Evolutionary conservation across 1,140 invertebrate genomes (phyloP), one percentile per base, ranked within the genome.

Genomic region (Halotydeus destructor): DNA sequence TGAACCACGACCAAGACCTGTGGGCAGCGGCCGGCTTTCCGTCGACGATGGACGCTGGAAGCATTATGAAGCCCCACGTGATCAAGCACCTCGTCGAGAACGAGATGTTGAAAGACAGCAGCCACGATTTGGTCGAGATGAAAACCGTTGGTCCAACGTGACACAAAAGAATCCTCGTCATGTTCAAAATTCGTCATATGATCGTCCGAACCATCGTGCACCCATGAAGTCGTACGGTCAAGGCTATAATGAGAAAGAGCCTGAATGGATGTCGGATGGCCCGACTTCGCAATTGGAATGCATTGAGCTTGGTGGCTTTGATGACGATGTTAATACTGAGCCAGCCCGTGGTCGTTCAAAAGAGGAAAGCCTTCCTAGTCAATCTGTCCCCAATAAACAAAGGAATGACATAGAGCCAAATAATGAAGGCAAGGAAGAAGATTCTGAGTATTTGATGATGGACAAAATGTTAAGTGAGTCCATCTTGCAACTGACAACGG

Each of bases 271-370:
- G 54, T 79, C 75, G 54, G 76, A 71, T 36, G 84, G 83, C 25
- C 83, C 84, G 24, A 79, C 76, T 37, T 85, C 80, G 32, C 78
- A 85, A 53, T 68, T 75, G 48, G 85, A 89, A 49, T 85, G 78
- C 12, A 89, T 93, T 44, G 85, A 89, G 57, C 61, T 91, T 37
- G 70, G 75, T 40, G 84, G 84, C 4, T 93, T 91, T 63, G 81
- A 88, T 31, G 78, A 34, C 21, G 33, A 34, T 34, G 33, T 16
- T 5, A 5, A 5, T 6, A 19, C 5, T 5, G 33, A 34, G n/a
- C n/a, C n/a, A n/a, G n/a, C n/a, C n/a, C n/a, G n/a, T n/a, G n/a
- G n/a, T n/a, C n/a, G n/a, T n/a, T n/a, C n/a, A n/a, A n/a, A n/a
- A n/a, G n/a, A n/a, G n/a, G n/a, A n/a, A n/a, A n/a, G n/a, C n/a